phyloP scores from a whole-genome alignment of 2,113 vertebrate species.

The Mormyrus lacerda region DNA sequence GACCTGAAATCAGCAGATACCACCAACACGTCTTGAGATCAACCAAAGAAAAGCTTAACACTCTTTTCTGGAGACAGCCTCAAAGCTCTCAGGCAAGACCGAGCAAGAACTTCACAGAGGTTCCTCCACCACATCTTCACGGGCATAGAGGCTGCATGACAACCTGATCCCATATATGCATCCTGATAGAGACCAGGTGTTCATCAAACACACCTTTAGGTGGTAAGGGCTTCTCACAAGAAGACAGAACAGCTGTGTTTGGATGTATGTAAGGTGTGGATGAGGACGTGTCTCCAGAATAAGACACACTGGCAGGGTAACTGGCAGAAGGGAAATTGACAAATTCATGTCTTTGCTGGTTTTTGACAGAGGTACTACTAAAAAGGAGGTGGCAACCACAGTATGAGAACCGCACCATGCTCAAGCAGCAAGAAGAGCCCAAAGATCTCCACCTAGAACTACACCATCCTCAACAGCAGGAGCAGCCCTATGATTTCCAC shows the following conservation, averaged over 20 bases:
- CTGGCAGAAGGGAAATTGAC: slow-evolving; percentile 41
- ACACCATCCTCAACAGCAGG: no score
- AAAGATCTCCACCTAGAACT: neutral
- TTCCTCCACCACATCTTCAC: neutral
- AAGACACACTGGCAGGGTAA: slow-evolving; percentile 25
- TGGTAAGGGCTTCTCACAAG: neutral
- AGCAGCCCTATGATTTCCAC: no score
- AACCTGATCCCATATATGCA: neutral
- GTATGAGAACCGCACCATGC: slow-evolving; percentile 38
- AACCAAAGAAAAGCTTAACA: neutral
- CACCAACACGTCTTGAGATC: neutral
- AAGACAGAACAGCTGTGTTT: neutral
- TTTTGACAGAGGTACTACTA: slow-evolving; percentile 40
- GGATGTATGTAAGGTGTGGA: no score
- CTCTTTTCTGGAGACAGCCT: neutral
- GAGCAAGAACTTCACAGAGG: neutral
- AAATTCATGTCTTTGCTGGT: slow-evolving; percentile 58
- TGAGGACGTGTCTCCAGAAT: slow-evolving; percentile 35
- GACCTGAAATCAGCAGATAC: neutral
- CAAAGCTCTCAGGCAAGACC: neutral
- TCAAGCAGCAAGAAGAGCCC: slow-evolving; percentile 11
- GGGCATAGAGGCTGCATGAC: neutral
- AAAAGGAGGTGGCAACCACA: slow-evolving; percentile 36
- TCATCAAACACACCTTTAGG: neutral
- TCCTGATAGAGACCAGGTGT: neutral